A percentile compares a stretch with the other conserved stretches of the same genome.
Evolutionary conservation across 2,888 invertebrate genomes (phyloP).

Genomic region (Epiblema foenella): DNA sequence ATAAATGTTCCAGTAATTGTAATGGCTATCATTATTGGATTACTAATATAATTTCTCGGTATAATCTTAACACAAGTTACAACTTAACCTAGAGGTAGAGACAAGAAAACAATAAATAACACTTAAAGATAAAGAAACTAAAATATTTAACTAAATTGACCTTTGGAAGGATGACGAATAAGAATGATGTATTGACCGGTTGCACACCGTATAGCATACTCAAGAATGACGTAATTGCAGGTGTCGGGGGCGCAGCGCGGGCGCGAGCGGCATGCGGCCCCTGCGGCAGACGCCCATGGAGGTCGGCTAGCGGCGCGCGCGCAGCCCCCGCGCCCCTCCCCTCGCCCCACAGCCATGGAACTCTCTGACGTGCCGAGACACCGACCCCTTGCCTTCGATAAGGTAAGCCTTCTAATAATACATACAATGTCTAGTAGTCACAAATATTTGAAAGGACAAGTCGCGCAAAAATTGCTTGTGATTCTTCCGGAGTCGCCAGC

Average conservation of each 20-base stretch:
- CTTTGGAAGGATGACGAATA: neutral
- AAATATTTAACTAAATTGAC: neutral
- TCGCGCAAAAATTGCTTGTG: too few relatives aligned
- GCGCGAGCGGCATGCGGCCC: slow-evolving; percentile 93
- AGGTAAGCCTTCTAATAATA: slow-evolving; percentile 77
- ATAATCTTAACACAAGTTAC: too few relatives aligned
- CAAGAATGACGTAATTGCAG: slow-evolving; percentile 66
- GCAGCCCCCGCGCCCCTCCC: slow-evolving; percentile 86
- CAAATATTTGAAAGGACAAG: too few relatives aligned
- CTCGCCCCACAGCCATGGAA: slow-evolving; percentile 87
- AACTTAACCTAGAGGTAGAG: too few relatives aligned
- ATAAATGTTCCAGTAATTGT: too few relatives aligned
- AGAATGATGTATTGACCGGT: neutral
- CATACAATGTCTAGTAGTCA: neutral
- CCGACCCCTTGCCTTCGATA: slow-evolving; percentile 90
- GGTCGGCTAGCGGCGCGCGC: slow-evolving; percentile 90
- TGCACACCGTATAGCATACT: neutral
- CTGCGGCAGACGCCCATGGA: slow-evolving; percentile 93
- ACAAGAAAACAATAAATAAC: too few relatives aligned
- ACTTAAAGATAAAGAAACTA: too few relatives aligned
- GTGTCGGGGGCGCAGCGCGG: slow-evolving; percentile 92
- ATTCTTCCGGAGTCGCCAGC: too few relatives aligned
- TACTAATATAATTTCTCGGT: too few relatives aligned
- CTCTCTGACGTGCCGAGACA: slow-evolving; percentile 82
- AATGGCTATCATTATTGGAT: too few relatives aligned